Conservation (phyloP, 1,140 invertebrate species). For the Zophobas morio region DNA sequence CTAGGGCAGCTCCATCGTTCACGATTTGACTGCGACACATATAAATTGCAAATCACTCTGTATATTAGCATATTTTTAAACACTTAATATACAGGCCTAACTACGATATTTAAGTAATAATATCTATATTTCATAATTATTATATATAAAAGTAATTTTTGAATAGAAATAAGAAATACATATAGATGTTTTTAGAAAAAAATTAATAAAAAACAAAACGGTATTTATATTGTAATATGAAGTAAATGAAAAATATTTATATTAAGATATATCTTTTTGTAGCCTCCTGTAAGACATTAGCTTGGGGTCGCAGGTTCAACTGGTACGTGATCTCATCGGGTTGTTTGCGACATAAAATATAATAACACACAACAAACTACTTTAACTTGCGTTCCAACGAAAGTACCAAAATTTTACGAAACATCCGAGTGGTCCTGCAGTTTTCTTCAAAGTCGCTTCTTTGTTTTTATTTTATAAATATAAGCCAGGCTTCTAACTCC, state of each 20-base stretch:
- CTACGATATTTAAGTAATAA: conserved; percentile 66
- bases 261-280: conserved; percentile 67
- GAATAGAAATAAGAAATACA: conserved; percentile 61
- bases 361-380: conserved; percentile 1
- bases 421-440: not conserved
- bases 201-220: conserved; percentile 62
- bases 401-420: too few species aligned
- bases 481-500: not conserved
- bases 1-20: conserved; percentile 53
- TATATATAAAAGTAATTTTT: conserved; percentile 64
- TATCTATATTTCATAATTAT: conserved; percentile 66
- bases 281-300: conserved; percentile 66
- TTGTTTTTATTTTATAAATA: too few species aligned
- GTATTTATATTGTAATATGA: conserved; percentile 65
- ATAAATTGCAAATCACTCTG: conserved; percentile 64
- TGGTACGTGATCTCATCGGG: conserved; percentile 61
- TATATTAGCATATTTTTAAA: conserved; percentile 68
- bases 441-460: not conserved
- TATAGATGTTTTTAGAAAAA: conserved; percentile 66
- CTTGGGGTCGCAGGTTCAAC: conserved; percentile 66
- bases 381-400: not conserved
- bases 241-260: conserved; percentile 63
- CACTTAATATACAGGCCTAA: conserved; percentile 69
- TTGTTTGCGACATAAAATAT: conserved; percentile 46
- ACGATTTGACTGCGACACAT: conserved; percentile 60